phyloP scores from a whole-genome alignment of 2,888 invertebrate genomes.

The Bembecia ichneumoniformis region DNA sequence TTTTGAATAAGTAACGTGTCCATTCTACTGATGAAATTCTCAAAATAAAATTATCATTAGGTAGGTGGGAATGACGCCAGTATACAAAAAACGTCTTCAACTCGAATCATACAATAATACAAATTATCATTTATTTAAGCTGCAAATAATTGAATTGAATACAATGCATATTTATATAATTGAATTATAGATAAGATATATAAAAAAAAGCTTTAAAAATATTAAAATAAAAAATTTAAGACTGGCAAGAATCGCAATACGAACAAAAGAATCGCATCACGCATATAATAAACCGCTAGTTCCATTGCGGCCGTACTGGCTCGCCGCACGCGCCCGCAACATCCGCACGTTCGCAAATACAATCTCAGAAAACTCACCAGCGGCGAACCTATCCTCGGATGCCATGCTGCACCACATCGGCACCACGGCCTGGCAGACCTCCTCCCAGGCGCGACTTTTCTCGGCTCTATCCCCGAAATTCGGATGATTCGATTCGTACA shows the following conservation, averaged over 20 bases:
- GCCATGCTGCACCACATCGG: slow-evolving; percentile 54
- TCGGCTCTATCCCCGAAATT: slow-evolving; percentile 58
- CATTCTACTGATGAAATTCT: too few relatives aligned
- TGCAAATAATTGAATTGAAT: background rate
- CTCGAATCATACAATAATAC: background rate
- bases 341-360: slow-evolving; percentile 23
- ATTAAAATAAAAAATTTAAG: too few relatives aligned
- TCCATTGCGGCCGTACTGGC: slow-evolving; percentile 11
- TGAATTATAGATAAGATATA: too few relatives aligned
- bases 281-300: slow-evolving; percentile 46
- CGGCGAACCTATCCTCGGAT: slow-evolving; percentile 50
- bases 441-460: slow-evolving; percentile 63
- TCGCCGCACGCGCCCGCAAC: slow-evolving; percentile 16
- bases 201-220: too few relatives aligned
- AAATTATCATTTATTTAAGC: background rate
- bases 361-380: slow-evolving; percentile 51
- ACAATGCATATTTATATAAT: too few relatives aligned
- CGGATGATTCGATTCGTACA: slow-evolving; percentile 55
- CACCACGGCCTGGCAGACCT: slow-evolving; percentile 58
- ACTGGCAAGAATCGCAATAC: slow-evolving; percentile 8
- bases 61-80: too few relatives aligned
- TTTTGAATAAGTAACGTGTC: too few relatives aligned
- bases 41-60: too few relatives aligned
- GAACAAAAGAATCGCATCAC: slow-evolving; percentile 54
- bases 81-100: background rate